Percentiles rank a stretch among this genome's conserved stretches.
phyloP scores from a whole-genome alignment of 1,140 invertebrate species.

The Lepidurus couesii region DNA sequence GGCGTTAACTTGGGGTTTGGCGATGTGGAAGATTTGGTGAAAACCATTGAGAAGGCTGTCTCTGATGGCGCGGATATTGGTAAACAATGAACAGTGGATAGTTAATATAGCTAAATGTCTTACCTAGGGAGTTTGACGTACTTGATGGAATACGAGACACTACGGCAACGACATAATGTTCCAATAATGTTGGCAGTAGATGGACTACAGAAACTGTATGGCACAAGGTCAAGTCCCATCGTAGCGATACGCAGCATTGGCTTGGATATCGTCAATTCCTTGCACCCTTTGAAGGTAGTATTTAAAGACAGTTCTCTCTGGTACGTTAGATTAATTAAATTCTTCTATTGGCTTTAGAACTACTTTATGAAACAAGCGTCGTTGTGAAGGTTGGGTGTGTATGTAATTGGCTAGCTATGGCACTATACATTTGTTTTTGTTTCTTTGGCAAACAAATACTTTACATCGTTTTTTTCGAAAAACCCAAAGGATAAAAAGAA shows the following conservation, averaged over 20 bases:
- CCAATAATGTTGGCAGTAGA: constrained; percentile 83
- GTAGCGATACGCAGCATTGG: constrained; percentile 79
- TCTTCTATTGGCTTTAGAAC: neutral
- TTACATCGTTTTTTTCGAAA: neutral
- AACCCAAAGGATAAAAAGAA: neutral
- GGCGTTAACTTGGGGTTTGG: constrained; percentile 96
- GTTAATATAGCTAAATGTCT: constrained; percentile 33
- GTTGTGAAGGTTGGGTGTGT: neutral
- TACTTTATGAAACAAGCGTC: constrained; percentile 4
- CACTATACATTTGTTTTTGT: neutral
- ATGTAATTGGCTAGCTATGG: neutral
- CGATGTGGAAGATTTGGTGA: constrained; percentile 70
- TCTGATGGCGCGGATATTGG: constrained; percentile 67
- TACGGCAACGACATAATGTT: constrained; percentile 76
- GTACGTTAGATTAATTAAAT: neutral
- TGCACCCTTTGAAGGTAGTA: constrained; percentile 68
- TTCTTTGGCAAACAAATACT: neutral
- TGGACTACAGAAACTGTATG: constrained; percentile 77
- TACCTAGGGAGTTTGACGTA: constrained; percentile 56
- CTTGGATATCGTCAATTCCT: constrained; percentile 71
- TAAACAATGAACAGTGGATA: constrained; percentile 39
- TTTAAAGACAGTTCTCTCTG: neutral
- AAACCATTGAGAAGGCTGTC: constrained; percentile 50
- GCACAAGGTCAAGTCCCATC: constrained; percentile 64
- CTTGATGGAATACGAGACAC: constrained; percentile 76